phyloP scores from a whole-genome alignment of 2,797 vertebrate genomes.

The Myotis planiceps region DNA sequence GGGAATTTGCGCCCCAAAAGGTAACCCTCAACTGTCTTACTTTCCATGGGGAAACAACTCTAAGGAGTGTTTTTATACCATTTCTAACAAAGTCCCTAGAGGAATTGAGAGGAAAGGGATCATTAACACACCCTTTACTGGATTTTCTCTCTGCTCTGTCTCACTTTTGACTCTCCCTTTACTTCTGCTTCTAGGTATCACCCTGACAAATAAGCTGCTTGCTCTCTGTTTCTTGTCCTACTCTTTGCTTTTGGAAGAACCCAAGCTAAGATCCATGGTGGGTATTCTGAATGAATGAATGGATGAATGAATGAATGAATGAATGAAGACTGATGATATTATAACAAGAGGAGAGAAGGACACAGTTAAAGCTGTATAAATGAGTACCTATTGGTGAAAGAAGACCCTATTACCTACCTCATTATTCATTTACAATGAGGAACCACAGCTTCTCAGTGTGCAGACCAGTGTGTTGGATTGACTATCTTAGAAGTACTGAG shows the following conservation, averaged over 20 bases:
- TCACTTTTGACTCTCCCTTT: neutral
- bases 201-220: neutral
- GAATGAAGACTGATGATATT: neutral
- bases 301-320: neutral
- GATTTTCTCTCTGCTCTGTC: neutral
- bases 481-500: neutral
- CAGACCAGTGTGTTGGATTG: neutral
- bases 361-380: neutral
- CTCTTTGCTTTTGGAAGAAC: neutral
- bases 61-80: neutral
- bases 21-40: neutral
- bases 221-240: neutral
- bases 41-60: neutral
- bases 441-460: neutral
- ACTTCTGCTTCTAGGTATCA: neutral
- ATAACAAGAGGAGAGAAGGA: neutral
- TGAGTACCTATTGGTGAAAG: neutral
- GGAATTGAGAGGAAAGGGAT: neutral
- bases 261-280: neutral
- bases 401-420: neutral
- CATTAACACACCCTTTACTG: neutral
- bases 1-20: neutral
- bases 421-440: neutral
- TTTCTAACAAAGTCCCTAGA: neutral
- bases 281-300: neutral